These are phyloP conservation scores for Platalea minor DNA, from an alignment of 2,797 vertebrate genomes.

Conservation along the genomic window DNA sequence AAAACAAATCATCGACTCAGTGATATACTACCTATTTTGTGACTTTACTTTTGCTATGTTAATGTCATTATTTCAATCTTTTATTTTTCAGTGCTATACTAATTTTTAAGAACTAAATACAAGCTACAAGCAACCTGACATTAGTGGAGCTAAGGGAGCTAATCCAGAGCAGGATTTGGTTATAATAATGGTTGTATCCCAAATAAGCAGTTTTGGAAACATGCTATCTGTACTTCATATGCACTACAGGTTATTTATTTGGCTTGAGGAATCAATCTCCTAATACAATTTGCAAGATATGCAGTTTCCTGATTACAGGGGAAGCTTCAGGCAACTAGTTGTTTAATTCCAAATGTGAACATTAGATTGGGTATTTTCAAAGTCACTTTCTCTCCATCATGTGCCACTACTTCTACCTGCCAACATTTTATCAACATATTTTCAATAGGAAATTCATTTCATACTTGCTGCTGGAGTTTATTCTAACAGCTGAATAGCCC, in stretches of 20 bases:
- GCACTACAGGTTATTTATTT: conserved; percentile 1
- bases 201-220: neutral
- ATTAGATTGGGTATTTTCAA: conserved; percentile 60
- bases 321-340: conserved; percentile 41
- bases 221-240: neutral
- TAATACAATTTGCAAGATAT: conserved; percentile 33
- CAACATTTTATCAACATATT: conserved; percentile 66
- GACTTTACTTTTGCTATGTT: neutral
- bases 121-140: neutral
- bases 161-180: neutral
- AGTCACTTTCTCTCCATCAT: conserved; percentile 41
- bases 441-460: conserved; percentile 70
- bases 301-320: conserved; percentile 50
- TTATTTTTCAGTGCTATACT: neutral
- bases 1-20: neutral
- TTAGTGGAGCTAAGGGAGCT: neutral
- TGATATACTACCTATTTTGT: neutral
- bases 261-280: conserved; percentile 14
- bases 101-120: neutral
- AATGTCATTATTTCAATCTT: neutral
- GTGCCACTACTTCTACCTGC: conserved; percentile 41
- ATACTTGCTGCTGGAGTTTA: conserved; percentile 56
- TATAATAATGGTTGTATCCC: neutral
- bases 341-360: conserved; percentile 54
- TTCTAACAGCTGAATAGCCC: conserved; percentile 40